phyloP scores from a whole-genome alignment of 2,888 invertebrate genomes.

The Dicyrtomina minuta region DNA sequence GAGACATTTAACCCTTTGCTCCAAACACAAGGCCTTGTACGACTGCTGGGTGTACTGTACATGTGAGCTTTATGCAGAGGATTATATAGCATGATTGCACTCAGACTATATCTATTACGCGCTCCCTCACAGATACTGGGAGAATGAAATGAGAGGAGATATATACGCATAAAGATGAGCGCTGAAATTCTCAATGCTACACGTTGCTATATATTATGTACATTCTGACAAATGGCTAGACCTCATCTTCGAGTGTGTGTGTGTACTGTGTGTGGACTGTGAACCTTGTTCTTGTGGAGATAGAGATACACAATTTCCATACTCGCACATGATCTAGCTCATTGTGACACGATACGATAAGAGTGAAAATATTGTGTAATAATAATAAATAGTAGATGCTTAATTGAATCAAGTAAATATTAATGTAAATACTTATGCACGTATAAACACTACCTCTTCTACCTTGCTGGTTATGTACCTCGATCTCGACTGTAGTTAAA shows the following conservation, averaged over 20 bases:
- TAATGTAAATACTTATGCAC: neutral
- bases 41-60: no score
- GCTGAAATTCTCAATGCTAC: no score
- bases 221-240: constrained; percentile 8
- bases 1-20: constrained; percentile 15
- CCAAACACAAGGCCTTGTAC: neutral
- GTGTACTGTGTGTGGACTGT: constrained; percentile 12
- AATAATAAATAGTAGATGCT: constrained; percentile 8
- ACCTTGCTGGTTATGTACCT: neutral
- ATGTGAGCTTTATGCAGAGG: neutral
- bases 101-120: neutral
- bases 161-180: neutral
- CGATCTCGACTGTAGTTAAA: no score
- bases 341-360: constrained; percentile 12
- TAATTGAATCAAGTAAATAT: constrained; percentile 1
- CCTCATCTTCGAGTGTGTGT: constrained; percentile 13
- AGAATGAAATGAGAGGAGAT: neutral
- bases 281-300: constrained; percentile 19
- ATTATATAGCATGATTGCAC: neutral
- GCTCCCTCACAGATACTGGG: neutral
- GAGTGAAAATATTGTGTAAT: constrained; percentile 20
- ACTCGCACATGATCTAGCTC: neutral
- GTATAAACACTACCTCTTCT: neutral
- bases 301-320: neutral
- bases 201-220: no score